Base-by-base conservation (phyloP, 1,140 invertebrate species). In the Macrobrachium rosenbergii region DNA sequence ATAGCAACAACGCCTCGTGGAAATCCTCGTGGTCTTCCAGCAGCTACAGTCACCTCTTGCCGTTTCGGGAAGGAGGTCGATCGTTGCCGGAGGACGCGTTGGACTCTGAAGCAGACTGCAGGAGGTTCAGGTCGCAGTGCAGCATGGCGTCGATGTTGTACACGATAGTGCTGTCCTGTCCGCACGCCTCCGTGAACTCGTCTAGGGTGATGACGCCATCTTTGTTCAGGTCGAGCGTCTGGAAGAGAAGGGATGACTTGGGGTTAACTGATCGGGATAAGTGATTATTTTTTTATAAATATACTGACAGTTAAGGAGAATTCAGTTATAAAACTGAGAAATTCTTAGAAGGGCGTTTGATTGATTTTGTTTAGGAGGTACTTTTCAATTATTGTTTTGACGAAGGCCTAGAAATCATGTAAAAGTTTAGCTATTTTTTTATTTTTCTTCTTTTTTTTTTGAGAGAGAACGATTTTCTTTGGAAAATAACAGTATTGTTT, bases 141-240 rank as follows among this genome's bases (percentile, higher is more conserved):
- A 88, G 60, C 86, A 88, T 88, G 23, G 86, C 86, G 72, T 88
- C 73, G 80, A 88, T 82, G 80, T 88, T 88, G 80, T 88, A 79
- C 72, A 72, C 81, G 62, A 88, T 82, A 19, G 86, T 88, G 75
- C 80, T 77, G 80, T 88, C 86, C 52, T 67, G 86, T 8, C 97
- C 94, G 92, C 97, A 98, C 89, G 96, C 97, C 93, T 98, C 97
- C 91, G 98, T 96, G 92, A 98, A 98, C 93, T 98, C 97, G 93
- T 98, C 97, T 92, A 98, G 96, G 88, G 97, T 98, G 91, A 98
- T 98, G 82, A 98, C 96, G 83, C 97, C 97, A 92, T 98, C 97
- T 92, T 97, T 95, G 93, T 98, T 98, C 88, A 97, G 93, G 91
- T 98, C 97, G 91, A 98, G 94, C 93, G 98, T 98, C 92, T 96